These are phyloP conservation scores for Urocyon cinereoargenteus DNA, from an alignment of 2,797 vertebrate species.

Conservation along the genomic window DNA sequence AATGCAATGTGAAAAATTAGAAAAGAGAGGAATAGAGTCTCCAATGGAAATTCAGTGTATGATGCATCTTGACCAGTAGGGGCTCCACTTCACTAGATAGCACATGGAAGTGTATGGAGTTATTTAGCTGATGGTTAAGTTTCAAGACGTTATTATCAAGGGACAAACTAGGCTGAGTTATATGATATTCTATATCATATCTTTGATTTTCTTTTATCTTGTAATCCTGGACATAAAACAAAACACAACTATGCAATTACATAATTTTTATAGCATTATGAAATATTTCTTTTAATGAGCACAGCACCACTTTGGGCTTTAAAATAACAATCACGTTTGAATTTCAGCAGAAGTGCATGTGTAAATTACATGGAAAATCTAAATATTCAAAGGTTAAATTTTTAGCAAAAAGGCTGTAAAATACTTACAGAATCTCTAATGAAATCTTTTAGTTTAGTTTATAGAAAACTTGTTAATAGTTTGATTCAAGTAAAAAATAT, in stretches of 20 bases:
- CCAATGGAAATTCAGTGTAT: not conserved
- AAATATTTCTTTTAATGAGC: not conserved
- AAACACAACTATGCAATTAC: not conserved
- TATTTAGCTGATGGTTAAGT: not conserved
- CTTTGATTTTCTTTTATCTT: constrained; percentile 12
- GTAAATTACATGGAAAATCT: not conserved
- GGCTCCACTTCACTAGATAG: not conserved
- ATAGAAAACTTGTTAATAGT: not conserved
- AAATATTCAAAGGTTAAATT: constrained; percentile 12
- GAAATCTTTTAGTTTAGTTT: not conserved
- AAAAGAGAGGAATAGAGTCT: not conserved
- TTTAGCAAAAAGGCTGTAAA: constrained; percentile 23
- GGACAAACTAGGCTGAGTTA: not conserved
- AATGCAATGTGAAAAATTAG: not conserved
- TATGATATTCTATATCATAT: not conserved
- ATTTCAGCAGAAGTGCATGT: not conserved
- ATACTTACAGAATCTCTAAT: not conserved
- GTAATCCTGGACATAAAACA: not conserved
- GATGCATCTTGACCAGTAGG: constrained; percentile 36
- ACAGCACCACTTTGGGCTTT: not conserved
- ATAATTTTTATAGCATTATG: not conserved
- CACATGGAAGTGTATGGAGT: not conserved
- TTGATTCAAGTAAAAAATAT: not conserved
- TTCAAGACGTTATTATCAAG: constrained; percentile 54
- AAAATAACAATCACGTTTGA: constrained; percentile 34